Base-by-base conservation (phyloP, 2,888 invertebrate species). In the Brenthis hecate region DNA sequence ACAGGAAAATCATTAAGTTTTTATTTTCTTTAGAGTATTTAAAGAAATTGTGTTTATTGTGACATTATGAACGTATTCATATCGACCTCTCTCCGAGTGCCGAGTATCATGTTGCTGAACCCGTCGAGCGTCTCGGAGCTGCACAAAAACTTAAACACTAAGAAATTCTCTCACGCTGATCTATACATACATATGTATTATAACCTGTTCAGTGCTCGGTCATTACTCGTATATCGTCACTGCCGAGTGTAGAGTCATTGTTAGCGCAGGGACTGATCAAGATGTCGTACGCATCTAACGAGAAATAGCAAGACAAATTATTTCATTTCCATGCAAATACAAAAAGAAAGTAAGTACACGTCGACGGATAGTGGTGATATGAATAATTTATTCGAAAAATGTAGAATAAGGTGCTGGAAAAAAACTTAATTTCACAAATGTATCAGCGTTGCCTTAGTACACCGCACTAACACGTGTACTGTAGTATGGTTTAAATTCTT, bases 281-380 rank as follows among this genome's bases (percentile, higher is more conserved):
- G 36, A 53, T 19, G 51, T 53, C 51, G 28, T 23, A 51, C 51
- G 56, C 16, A 62, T 58, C 58, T 58, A 53, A 53, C 51, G 50
- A 47, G 16, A 61, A 28, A 47, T 56, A 69, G 28, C 19, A 51
- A 53, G 43, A 53, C 19, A 16, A 1, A 19, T 48, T 32, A 19
- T 69, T 61, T 69, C 62, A 61, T 66, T 57, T 54, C 54, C 50
- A 51, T 43, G 11, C 32, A 57, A 43, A 56, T 28, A 57, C 69
- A 54, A 66, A 69, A 64, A 69, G 69, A 69, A 69, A 69, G 69
- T 66, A 69, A 51, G n/a, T 28, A 5, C 28, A 28, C n/a, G 51
- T 19, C 14, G n/a, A 48, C 16, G 23, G 36, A 54, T 58, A 11
- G 8, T 43, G 63, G 36, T 56, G 55, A 11, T 43, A 51, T 32